Evolutionary conservation across 1,140 invertebrate genomes (phyloP), one percentile per base, ranked within the genome.

Genomic region (Solenopsis invicta): DNA sequence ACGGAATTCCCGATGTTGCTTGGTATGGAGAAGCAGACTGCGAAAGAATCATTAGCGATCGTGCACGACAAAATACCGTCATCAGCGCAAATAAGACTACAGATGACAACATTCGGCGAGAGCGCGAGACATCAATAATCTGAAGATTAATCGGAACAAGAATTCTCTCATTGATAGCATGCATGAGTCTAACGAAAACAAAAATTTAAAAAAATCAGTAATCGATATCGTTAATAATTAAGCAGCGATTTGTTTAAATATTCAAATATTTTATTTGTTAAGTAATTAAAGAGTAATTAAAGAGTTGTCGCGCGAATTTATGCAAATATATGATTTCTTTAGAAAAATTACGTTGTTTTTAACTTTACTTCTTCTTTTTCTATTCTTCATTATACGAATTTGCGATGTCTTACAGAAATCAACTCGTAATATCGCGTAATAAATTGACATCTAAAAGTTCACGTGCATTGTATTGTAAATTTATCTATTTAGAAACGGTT

Each of bases 111-210:
- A 21, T 52, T 21, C 13, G 21, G 66, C 37, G 21, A 76, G 54
- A 82, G 9, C 24, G 59, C 24, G 62, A 87, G 9, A 29, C 4
- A 10, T 34, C 24, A n/a, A n/a, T 6, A 66, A 81, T 29, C 10
- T 59, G 5, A 89, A 87, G 45, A 16, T 71, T 10, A 66, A 89
- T 16, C 66, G 48, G 0, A 16, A 56, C 54, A 41, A 74, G 41
- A 75, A 84, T 21, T 71, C 12, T 13, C 10, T 34, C n/a, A 18
- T 29, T 13, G 54, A 9, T 4, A 59, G 2, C 13, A 18, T 13
- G 24, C 13, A 37, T 9, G 56, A 84, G 4, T 45, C 18, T 18
- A 54, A 41, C 1, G 34, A 80, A n/a, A 80, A 54, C 10, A 67
- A 67, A 6, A n/a, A 72, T 45, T 45, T 18, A 64, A 48, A 50